phyloP scores from a whole-genome alignment of 2,888 invertebrate genomes.

The Rhimphoctona megacephalus region DNA sequence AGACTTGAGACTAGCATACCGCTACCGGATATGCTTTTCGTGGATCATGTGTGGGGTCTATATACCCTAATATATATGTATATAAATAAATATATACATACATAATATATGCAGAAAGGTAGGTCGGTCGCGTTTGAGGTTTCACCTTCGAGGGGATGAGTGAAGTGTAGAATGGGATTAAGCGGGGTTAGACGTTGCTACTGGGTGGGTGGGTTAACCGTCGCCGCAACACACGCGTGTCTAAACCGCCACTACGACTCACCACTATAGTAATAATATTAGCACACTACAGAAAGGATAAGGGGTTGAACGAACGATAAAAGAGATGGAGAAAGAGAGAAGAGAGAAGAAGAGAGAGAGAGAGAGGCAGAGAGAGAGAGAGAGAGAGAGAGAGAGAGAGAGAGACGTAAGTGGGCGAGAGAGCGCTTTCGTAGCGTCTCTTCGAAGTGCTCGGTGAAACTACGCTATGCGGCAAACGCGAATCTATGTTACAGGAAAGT shows the following conservation, averaged over 20 bases:
- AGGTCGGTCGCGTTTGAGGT: slow-evolving; percentile 74
- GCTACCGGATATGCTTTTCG: slow-evolving; percentile 71
- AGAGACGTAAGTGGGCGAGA: slow-evolving; percentile 48
- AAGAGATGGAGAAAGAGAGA: slow-evolving; percentile 29
- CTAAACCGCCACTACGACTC: slow-evolving; percentile 47
- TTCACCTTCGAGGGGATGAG: slow-evolving; percentile 59
- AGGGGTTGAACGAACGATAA: slow-evolving; percentile 51
- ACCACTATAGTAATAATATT: slow-evolving; percentile 45
- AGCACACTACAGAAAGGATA: slow-evolving; percentile 23
- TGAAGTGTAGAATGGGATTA: slow-evolving; percentile 13
- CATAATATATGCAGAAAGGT: slow-evolving; percentile 45
- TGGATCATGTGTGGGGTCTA: slow-evolving; percentile 63
- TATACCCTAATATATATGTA: slow-evolving; percentile 15
- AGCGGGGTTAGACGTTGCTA: slow-evolving; percentile 10
- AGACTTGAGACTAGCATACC: slow-evolving; percentile 15
- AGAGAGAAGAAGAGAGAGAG: slow-evolving; percentile 33
- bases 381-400: slow-evolving; percentile 23
- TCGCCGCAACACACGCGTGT: slow-evolving; percentile 63
- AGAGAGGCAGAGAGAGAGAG: slow-evolving; percentile 41
- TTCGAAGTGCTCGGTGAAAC: slow-evolving; percentile 47
- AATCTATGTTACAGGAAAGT: slow-evolving; percentile 76
- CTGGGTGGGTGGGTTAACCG: slow-evolving; percentile 39
- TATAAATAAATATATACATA: slow-evolving; percentile 24
- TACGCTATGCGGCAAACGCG: slow-evolving; percentile 74
- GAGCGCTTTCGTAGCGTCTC: slow-evolving; percentile 26